Evolutionary conservation across 2,888 invertebrate genomes (phyloP).

Genomic region (Chrysina gloriosa): DNA sequence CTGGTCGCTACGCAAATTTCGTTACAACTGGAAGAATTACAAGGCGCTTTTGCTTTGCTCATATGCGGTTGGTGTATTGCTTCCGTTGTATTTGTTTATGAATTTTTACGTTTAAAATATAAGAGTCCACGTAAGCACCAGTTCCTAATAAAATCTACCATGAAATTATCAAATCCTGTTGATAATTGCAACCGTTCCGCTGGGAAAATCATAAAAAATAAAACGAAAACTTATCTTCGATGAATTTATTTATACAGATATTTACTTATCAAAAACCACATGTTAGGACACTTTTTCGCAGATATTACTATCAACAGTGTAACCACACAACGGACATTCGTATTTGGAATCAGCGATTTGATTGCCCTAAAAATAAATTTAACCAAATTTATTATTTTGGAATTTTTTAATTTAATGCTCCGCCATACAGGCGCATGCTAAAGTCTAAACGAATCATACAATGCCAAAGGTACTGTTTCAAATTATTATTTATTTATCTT

Average conservation of each 20-base stretch:
- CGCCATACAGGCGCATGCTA: too few species aligned
- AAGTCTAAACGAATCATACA: too few species aligned
- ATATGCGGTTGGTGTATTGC: slow-evolving; percentile 9
- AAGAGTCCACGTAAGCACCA: background rate
- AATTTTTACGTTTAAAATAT: slow-evolving; percentile 7
- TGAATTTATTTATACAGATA: too few species aligned
- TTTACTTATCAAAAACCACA: too few species aligned
- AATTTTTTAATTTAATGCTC: too few species aligned
- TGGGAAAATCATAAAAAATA: too few species aligned
- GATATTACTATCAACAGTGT: background rate
- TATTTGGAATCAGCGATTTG: slow-evolving; percentile 74
- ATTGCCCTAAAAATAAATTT: slow-evolving; percentile 70
- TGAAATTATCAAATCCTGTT: background rate
- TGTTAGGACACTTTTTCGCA: slow-evolving; percentile 5
- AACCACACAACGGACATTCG: slow-evolving; percentile 68
- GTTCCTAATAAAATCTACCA: too few species aligned
- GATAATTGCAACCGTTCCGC: too few species aligned
- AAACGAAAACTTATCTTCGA: too few species aligned
- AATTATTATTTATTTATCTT: too few species aligned
- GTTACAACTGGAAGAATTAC: slow-evolving; percentile 17
- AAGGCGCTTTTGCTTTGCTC: slow-evolving; percentile 17
- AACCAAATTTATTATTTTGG: slow-evolving; percentile 49
- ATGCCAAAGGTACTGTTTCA: too few species aligned
- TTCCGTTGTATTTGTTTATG: slow-evolving; percentile 3
- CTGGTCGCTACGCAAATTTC: background rate